Base-by-base conservation (phyloP, 92 coral and sea anemone genomes). In the Meandrina meandrites region DNA sequence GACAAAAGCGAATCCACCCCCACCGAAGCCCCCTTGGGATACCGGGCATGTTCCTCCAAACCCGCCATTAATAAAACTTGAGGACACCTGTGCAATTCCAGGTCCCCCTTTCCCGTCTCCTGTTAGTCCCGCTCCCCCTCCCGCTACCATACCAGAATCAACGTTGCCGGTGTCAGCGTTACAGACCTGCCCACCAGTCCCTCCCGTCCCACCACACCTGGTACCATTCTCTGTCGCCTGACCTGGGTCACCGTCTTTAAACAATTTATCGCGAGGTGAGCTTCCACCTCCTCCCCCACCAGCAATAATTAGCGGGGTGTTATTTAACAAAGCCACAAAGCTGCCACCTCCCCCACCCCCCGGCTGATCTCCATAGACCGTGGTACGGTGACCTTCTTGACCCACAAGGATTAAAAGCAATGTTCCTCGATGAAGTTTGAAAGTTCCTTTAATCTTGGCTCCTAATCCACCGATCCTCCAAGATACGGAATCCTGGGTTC, bases 201-300 rank as follows among this genome's bases (percentile, higher is more conserved):
- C 94, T 66, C 45, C 86, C 35, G 80, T 37, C 17, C 96, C 94
- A 22, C 96, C 94, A 81, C 96, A 95, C 22, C 89, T 91, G 79
- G 93, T 93, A 1, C 98, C 98, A 22, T 86, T 83, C 32, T 57
- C 78, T 36, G 89, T 86, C 1, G 82, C 87, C 88, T 93, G 96
- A 28, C 98, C 98, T 1, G 98, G 94, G 66, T 94, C 98, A 24
- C 98, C 98, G 85, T 93, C 94, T 30, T 86, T 86, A 78, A n/a
- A n/a, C n/a, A n/a, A n/a, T n/a, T n/a, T 10, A 85, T 32, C n/a
- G 12, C 35, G 0, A 19, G 67, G 34, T 62, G 78, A 14, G 0
- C 96, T 98, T 19, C 98, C 98, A 7, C 98, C 98, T 24, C 98
- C 98, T 14, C 98, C 98, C 67, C 98, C 98, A 15, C 98, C 98